Conservation (phyloP, 2,888 invertebrate species). For the Habrosyne pyritoides region DNA sequence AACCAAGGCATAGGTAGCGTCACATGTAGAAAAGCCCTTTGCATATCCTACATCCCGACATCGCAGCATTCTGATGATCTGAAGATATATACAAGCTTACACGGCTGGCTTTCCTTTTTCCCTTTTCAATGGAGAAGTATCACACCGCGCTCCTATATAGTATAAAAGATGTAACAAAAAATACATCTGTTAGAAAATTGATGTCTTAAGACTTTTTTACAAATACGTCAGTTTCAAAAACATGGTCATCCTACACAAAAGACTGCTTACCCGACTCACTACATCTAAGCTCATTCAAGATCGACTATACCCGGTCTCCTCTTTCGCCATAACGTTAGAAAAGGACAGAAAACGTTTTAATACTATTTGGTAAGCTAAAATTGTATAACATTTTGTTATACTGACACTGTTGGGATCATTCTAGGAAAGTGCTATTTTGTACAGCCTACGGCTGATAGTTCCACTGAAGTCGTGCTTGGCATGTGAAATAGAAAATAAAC, state of each 20-base stretch:
- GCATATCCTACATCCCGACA: too few species aligned
- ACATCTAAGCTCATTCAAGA: slow-evolving; percentile 31
- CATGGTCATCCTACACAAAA: slow-evolving; percentile 21
- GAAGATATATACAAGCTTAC: too few species aligned
- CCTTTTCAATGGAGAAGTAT: too few species aligned
- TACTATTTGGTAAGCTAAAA: slow-evolving; percentile 7
- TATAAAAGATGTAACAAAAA: too few species aligned
- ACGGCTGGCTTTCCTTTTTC: too few species aligned
- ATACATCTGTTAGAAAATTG: too few species aligned
- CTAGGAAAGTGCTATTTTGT: slow-evolving; percentile 4
- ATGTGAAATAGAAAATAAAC: not conserved
- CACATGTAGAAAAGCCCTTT: too few species aligned
- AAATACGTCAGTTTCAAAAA: not conserved
- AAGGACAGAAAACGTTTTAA: not conserved
- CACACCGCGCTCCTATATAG: too few species aligned
- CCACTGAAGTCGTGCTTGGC: not conserved
- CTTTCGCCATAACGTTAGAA: not conserved
- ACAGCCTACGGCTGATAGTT: slow-evolving; percentile 1
- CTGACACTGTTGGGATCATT: slow-evolving; percentile 2
- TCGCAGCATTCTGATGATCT: too few species aligned
- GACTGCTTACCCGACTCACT: slow-evolving; percentile 30
- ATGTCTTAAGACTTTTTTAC: too few species aligned
- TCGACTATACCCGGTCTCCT: slow-evolving; percentile 20
- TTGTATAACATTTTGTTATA: slow-evolving; percentile 4
- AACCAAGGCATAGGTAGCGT: too few species aligned